Evolutionary conservation across 2,888 invertebrate species (phyloP), one percentile per base, ranked within the genome.

Genomic region (Spisula subtruncata): DNA sequence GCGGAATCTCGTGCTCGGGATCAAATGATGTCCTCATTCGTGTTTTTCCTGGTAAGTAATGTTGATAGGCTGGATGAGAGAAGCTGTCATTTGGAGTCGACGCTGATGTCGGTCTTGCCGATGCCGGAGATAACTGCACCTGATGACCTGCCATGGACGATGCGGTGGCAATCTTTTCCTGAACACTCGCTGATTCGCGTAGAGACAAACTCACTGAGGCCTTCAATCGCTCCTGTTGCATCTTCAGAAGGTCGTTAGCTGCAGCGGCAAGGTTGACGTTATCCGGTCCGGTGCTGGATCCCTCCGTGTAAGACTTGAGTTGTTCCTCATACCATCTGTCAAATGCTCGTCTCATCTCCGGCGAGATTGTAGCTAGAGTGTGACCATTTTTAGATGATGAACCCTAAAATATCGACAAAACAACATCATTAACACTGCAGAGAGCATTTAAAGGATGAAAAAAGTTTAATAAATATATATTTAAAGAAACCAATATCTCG

Each of bases 21-120:
- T 99, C 99, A 96, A 99, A 99, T 96, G 99, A 99, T 29, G 99
- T 99, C 93, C 99, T 97, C 98, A 99, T 99, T 95, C 99, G 98
- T 5, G 97, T 96, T 88, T 96, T 95, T 60, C 94, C 93, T 46
- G 93, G 93, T 32, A 92, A 91, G 16, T 91, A 92, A 32, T 91
- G 92, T 35, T 90, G 86, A 85, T 92, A 89, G 41, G 90, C 90
- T 60, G 89, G 92, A 35, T 93, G 90, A n/a, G 91, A 89, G 29
- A 92, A 89, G 6, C 91, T 88, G 2, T 90, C 87, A 10, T 87
- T 90, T 16, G 93, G 90, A 0, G 92, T 91, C 48, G 92, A 90
- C 75, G 91, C 80, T 25, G 89, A 87, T 66, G 89, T 89, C n/a
- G 93, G 93, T n/a, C 92, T 81, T 14, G 89, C 83, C 41, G 87